These are phyloP conservation scores for Chloroclysta siterata DNA, from an alignment of 2,888 invertebrate genomes.

Conservation along the genomic window DNA sequence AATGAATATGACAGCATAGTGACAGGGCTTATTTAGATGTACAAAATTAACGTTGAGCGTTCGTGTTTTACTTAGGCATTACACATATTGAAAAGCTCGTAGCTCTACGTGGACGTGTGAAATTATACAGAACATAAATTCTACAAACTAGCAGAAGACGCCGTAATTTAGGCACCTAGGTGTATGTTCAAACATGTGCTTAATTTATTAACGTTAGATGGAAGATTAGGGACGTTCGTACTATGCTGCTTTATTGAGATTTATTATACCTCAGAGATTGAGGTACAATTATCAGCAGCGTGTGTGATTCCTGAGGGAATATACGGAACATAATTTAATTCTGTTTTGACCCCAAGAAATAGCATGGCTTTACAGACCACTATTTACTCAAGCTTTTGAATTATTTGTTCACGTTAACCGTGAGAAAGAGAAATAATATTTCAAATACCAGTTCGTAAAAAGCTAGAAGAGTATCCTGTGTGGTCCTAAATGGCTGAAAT, in stretches of 20 bases:
- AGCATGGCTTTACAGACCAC: constrained; percentile 44
- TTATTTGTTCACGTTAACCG: constrained; percentile 31
- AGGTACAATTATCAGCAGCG: constrained; percentile 68
- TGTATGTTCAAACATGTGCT: constrained; percentile 48
- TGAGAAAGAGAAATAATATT: constrained; percentile 37
- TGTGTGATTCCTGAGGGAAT: constrained; percentile 66
- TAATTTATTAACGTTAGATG: constrained; percentile 59
- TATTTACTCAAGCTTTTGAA: constrained; percentile 39
- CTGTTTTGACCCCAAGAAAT: constrained; percentile 53
- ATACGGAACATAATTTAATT: constrained; percentile 58
- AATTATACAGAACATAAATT: constrained; percentile 46
- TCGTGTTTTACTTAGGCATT: neutral
- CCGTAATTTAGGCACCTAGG: constrained; percentile 40
- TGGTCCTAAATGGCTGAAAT: constrained; percentile 41
- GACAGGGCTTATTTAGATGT: neutral
- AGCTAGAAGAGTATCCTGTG: constrained; percentile 43
- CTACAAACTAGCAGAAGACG: constrained; percentile 42
- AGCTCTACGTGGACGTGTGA: constrained; percentile 40
- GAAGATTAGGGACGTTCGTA: constrained; percentile 52
- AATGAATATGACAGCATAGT: no score
- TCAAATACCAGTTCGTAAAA: constrained; percentile 37
- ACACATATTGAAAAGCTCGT: constrained; percentile 20
- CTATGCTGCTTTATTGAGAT: constrained; percentile 70
- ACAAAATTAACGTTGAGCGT: neutral
- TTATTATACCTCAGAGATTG: constrained; percentile 67